phyloP scores from a whole-genome alignment of 2,113 vertebrate genomes.

The Craseonycteris thonglongyai region DNA sequence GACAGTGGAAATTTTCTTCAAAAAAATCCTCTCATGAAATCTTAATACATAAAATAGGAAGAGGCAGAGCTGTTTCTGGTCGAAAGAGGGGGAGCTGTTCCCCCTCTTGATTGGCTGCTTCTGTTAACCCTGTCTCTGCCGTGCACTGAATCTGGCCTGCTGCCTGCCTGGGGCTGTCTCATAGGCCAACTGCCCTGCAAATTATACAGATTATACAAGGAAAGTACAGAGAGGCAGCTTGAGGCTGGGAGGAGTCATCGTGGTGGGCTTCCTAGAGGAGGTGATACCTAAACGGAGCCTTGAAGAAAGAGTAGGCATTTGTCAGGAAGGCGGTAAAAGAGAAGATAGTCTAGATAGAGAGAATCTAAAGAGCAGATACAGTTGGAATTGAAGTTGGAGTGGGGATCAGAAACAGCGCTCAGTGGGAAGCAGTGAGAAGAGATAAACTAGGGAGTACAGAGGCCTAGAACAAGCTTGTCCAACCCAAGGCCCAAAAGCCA shows the following conservation, averaged over 20 bases:
- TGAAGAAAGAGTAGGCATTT: not conserved
- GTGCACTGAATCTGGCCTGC: not conserved
- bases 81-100: not conserved
- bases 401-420: not conserved
- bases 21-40: not conserved
- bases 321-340: not conserved
- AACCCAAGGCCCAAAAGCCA: too few species aligned
- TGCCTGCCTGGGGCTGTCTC: not conserved
- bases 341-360: not conserved
- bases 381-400: not conserved
- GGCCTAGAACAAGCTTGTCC: not conserved
- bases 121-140: not conserved
- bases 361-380: not conserved
- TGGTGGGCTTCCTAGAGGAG: not conserved
- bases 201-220: not conserved
- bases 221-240: not conserved
- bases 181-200: not conserved
- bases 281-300: not conserved
- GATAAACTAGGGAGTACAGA: too few species aligned
- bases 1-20: not conserved
- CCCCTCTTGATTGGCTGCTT: not conserved
- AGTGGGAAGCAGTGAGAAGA: not conserved
- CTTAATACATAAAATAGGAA: not conserved
- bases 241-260: not conserved
- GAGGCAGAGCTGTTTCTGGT: not conserved